These are phyloP conservation scores for Nilaparvata lugens DNA, from an alignment of 1,140 invertebrate genomes.

Conservation along the genomic window DNA sequence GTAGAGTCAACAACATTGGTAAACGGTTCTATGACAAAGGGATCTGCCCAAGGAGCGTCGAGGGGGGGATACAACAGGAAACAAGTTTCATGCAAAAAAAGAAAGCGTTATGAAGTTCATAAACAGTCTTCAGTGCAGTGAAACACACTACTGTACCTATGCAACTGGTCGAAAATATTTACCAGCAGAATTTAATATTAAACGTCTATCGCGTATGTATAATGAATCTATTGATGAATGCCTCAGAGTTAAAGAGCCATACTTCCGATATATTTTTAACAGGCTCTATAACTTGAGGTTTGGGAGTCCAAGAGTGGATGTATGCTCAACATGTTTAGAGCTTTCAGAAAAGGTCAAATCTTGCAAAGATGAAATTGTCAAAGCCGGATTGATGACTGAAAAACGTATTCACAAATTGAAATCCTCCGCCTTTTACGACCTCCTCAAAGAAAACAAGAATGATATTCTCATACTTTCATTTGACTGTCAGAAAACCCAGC, in stretches of 20 bases:
- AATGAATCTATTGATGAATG: neutral
- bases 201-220: neutral
- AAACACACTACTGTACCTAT: neutral
- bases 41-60: neutral
- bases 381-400: slow-evolving; percentile 20
- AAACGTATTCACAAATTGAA: slow-evolving; percentile 25
- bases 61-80: too few relatives aligned
- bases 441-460: slow-evolving; percentile 25
- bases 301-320: too few relatives aligned
- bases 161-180: neutral
- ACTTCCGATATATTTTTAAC: slow-evolving; percentile 19
- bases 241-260: slow-evolving; percentile 18
- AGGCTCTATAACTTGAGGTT: slow-evolving; percentile 21
- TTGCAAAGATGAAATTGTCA: slow-evolving; percentile 14
- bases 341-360: slow-evolving; percentile 18
- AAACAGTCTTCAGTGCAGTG: neutral
- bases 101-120: neutral
- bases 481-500: slow-evolving; percentile 35
- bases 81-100: too few relatives aligned
- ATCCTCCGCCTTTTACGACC: slow-evolving; percentile 30
- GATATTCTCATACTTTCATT: slow-evolving; percentile 28
- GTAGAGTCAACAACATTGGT: neutral
- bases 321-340: slow-evolving; percentile 22
- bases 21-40: neutral
- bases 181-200: neutral